Evolutionary conservation across 2,888 invertebrate species (phyloP).

Genomic region (Drosophila pseudotalamancana): DNA sequence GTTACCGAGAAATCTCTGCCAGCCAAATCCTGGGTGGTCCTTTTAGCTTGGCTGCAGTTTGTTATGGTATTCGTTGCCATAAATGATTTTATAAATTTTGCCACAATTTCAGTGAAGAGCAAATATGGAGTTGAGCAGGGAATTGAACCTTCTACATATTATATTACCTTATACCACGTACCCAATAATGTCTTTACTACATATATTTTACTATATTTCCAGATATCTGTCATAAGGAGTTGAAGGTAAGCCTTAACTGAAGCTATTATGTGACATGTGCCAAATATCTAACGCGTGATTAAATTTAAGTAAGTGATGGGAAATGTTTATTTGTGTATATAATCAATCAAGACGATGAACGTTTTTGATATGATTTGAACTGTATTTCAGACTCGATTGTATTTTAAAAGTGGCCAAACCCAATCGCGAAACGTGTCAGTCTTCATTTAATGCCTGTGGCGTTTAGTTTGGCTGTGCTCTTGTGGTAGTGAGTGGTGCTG

Average conservation of each 20-base stretch:
- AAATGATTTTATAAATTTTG: constrained; percentile 23
- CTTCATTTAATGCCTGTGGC: constrained; percentile 21
- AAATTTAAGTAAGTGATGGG: too few species aligned
- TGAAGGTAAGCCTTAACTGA: constrained; percentile 5
- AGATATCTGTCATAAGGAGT: constrained; percentile 2
- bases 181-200: background rate
- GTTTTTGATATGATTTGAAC: too few species aligned
- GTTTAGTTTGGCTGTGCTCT: constrained; percentile 7
- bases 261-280: background rate
- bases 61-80: constrained; percentile 25
- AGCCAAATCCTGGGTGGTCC: constrained; percentile 73
- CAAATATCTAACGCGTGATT: too few species aligned
- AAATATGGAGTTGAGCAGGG: background rate
- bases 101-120: constrained; percentile 15
- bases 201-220: background rate
- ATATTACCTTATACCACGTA: background rate
- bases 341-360: too few species aligned
- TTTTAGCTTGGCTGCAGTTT: constrained; percentile 33
- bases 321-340: too few species aligned
- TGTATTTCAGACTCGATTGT: background rate
- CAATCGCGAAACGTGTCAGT: background rate
- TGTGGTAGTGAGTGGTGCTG: background rate
- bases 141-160: background rate
- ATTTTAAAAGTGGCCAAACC: background rate
- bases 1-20: constrained; percentile 65